These are phyloP conservation scores for Bugula neritina DNA, from an alignment of 2,888 invertebrate genomes.

Conservation along the genomic window DNA sequence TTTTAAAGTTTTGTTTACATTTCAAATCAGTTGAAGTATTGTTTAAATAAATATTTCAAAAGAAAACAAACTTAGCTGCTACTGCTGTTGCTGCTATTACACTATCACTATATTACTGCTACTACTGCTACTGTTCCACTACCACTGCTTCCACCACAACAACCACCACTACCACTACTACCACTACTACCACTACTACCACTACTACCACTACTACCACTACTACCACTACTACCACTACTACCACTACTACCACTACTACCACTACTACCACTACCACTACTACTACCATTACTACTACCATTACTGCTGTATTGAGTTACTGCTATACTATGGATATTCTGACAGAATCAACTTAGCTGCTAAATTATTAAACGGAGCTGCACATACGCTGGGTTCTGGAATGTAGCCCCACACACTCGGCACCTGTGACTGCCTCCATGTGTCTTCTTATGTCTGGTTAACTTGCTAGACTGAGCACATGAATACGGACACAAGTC, in stretches of 20 bases:
- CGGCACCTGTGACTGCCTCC: slow-evolving; percentile 62
- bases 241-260: background rate
- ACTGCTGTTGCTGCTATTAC: background rate
- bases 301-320: background rate
- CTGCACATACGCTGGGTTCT: slow-evolving; percentile 1
- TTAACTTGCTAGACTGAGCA: slow-evolving; percentile 98
- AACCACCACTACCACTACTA: background rate
- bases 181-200: background rate
- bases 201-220: background rate
- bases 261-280: background rate
- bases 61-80: no score
- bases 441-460: slow-evolving; percentile 99
- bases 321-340: no score
- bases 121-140: background rate
- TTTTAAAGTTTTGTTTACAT: no score
- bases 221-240: background rate
- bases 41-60: no score
- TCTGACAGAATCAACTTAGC: no score
- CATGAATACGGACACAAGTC: slow-evolving; percentile 97
- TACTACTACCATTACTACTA: background rate
- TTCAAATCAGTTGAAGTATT: no score
- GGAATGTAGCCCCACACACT: background rate
- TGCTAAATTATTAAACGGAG: background rate
- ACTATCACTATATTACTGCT: background rate
- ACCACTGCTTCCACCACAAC: background rate